Conservation (phyloP, 2,797 vertebrate genomes). For the Manis crassicaudata region DNA sequence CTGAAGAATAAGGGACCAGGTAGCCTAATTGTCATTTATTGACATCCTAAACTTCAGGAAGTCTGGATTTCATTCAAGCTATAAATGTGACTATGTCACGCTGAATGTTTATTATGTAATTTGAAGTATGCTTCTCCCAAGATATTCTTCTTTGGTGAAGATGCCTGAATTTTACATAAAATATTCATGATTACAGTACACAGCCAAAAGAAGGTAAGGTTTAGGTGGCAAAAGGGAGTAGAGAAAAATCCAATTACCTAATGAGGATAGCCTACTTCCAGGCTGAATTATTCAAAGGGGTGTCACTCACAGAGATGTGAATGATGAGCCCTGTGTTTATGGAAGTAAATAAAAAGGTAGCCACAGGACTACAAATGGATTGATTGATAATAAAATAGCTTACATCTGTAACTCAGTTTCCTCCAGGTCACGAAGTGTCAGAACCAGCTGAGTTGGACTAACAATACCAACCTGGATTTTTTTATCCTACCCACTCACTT, state of each 20-base stretch:
- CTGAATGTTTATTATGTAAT: constrained; percentile 2
- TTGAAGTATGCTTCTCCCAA: neutral
- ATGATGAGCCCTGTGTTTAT: neutral
- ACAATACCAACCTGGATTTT: neutral
- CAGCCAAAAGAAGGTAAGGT: neutral
- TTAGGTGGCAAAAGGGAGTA: neutral
- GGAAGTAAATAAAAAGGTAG: neutral
- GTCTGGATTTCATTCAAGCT: constrained; percentile 36
- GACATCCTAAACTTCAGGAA: neutral
- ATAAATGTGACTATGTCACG: neutral
- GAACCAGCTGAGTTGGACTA: neutral
- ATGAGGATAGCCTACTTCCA: neutral
- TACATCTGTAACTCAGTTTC: neutral
- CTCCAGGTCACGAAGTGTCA: neutral
- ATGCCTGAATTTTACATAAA: constrained; percentile 43
- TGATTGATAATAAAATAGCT: neutral
- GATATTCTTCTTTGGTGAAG: neutral
- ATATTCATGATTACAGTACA: neutral
- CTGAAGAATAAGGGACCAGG: neutral
- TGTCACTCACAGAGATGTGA: neutral
- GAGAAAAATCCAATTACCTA: constrained; percentile 31
- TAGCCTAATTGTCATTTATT: neutral
- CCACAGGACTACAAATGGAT: neutral
- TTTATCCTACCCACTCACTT: neutral
- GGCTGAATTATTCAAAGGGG: neutral